Evolutionary conservation across 1,140 invertebrate species (phyloP), one percentile per base, ranked within the genome.

Genomic region (Coelopa frigida): DNA sequence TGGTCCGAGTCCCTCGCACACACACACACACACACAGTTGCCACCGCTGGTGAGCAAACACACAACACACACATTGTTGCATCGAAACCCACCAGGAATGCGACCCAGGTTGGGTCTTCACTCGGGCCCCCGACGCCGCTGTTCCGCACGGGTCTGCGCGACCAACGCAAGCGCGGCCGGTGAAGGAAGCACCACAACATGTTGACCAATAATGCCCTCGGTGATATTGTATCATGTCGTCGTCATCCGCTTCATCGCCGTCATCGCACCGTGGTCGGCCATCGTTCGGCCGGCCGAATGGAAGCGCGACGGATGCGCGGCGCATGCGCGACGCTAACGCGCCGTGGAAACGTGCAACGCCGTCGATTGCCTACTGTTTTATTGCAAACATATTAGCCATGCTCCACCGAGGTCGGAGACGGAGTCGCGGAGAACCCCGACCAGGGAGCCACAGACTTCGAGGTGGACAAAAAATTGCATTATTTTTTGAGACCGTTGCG

Each of bases 371-470:
- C 48, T 50, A 50, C 48, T 44, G 43, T 50, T 45, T 50, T 50
- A 50, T 50, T 50, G 38, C 37, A 38, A 50, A 50, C 48, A 45
- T 45, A 50, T 50, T 50, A 50, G 43, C 35, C 43, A 50, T 49
- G 40, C 47, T n/a, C n/a, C 22, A 10, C 18, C 37, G 27, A 47
- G n/a, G 27, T 46, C 20, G 15, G 22, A 23, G 5, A 11, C 41
- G 17, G 17, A 29, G 27, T 8, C 27, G 31, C 3, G 17, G n/a
- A 33, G n/a, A 3, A 17, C n/a, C 27, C n/a, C 27, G 27, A n/a
- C 27, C n/a, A 8, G 27, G 27, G 27, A 8, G 27, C 8, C 27
- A n/a, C 27, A 31, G 27, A 10, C 8, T 14, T n/a, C 31, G 3
- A 17, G 31, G 17, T 17, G 17, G 8, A 8, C 8, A n/a, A n/a